Evolutionary conservation across 2,888 invertebrate genomes (phyloP).

Genomic region (Pristionchus mayeri): DNA sequence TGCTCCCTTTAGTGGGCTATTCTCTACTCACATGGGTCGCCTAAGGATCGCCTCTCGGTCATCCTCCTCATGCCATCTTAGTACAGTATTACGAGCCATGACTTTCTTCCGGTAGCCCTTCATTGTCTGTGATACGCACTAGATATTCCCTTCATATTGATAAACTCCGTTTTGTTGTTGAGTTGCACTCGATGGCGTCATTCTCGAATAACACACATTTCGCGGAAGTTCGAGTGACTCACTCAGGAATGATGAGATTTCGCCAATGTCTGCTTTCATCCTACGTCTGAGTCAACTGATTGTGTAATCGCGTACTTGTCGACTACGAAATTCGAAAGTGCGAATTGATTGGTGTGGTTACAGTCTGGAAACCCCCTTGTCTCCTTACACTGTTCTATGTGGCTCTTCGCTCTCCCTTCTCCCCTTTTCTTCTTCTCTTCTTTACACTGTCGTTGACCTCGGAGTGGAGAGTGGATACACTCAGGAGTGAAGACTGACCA

Average conservation of each 20-base stretch:
- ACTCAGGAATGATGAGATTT: slow-evolving; percentile 14
- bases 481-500: slow-evolving; percentile 22
- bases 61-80: background rate
- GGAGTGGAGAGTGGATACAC: slow-evolving; percentile 27
- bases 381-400: background rate
- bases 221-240: slow-evolving; percentile 1
- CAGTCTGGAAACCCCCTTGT: background rate
- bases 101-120: background rate
- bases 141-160: background rate
- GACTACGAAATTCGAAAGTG: too few species aligned
- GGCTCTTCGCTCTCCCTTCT: slow-evolving; percentile 13
- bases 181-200: background rate
- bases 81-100: background rate
- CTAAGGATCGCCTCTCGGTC: background rate
- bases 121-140: background rate
- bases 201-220: background rate
- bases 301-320: background rate
- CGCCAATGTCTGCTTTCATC: background rate
- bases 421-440: slow-evolving; percentile 19
- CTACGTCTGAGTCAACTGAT: background rate
- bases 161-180: background rate
- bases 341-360: background rate
- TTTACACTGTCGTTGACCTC: slow-evolving; percentile 40
- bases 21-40: slow-evolving; percentile 15
- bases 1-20: slow-evolving; percentile 66